phyloP scores from a whole-genome alignment of 2,888 invertebrate species.

The Meliscaeva auricollis region DNA sequence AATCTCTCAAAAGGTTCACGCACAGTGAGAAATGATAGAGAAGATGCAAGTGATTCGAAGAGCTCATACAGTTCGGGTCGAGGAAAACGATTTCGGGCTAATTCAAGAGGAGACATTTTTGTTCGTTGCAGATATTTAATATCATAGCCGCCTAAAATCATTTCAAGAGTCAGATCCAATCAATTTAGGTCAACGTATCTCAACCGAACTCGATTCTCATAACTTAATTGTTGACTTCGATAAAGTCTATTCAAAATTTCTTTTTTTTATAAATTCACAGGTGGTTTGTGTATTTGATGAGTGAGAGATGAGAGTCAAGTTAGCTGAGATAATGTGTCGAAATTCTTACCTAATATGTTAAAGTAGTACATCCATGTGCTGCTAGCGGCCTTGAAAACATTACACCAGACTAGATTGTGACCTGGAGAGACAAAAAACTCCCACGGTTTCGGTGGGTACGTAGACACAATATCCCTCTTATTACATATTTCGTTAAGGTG shows the following conservation, averaged over 20 bases:
- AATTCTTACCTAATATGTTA: conserved; percentile 89
- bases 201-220: no score
- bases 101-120: conserved; percentile 87
- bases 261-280: no score
- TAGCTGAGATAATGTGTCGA: no score
- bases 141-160: conserved; percentile 86
- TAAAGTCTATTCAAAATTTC: no score
- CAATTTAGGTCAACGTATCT: no score
- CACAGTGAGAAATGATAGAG: conserved; percentile 88
- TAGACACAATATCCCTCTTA: conserved; percentile 82
- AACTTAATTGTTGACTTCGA: no score
- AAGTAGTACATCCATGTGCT: conserved; percentile 93
- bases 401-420: conserved; percentile 90
- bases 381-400: conserved; percentile 90
- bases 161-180: no score
- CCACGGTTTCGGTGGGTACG: conserved; percentile 87
- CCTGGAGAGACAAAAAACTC: conserved; percentile 90
- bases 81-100: conserved; percentile 89
- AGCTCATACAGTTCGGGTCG: conserved; percentile 88
- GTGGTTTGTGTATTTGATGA: no score
- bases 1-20: conserved; percentile 90
- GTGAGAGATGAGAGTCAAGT: no score
- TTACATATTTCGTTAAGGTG: conserved; percentile 85
- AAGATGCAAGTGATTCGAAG: conserved; percentile 87
- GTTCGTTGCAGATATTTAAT: conserved; percentile 86